These are phyloP conservation scores for Watsonalla binaria DNA, from an alignment of 2,888 invertebrate species.

Conservation along the genomic window DNA sequence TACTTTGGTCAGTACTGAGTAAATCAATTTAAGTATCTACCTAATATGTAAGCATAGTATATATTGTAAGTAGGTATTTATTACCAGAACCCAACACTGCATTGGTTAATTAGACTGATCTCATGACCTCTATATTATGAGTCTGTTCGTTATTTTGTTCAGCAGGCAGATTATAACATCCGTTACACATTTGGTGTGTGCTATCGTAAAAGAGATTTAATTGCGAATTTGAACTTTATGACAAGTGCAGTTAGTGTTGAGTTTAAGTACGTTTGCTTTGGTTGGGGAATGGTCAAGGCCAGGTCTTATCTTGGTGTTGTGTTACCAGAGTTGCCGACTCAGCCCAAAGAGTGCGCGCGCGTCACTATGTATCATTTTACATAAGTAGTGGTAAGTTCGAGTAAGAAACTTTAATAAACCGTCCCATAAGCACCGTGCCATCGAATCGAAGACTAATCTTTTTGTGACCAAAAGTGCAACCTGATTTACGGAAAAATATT, in stretches of 20 bases:
- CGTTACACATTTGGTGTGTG: slow-evolving; percentile 35
- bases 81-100: slow-evolving; percentile 2
- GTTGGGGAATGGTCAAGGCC: slow-evolving; percentile 44
- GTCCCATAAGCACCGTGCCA: too few relatives aligned
- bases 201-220: slow-evolving; percentile 5
- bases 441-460: too few relatives aligned
- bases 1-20: too few relatives aligned
- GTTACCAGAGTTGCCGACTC: slow-evolving; percentile 63
- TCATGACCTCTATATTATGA: slow-evolving; percentile 30
- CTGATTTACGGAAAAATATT: too few relatives aligned
- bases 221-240: slow-evolving; percentile 21
- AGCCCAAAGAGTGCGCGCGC: slow-evolving; percentile 22
- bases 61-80: too few relatives aligned
- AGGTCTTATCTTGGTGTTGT: slow-evolving; percentile 55
- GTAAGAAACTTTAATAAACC: too few relatives aligned
- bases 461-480: too few relatives aligned
- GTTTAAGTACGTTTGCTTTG: slow-evolving; percentile 8
- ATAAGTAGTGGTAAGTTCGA: not conserved
- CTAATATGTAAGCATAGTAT: not conserved
- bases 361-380: not conserved
- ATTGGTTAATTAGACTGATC: slow-evolving; percentile 28
- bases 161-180: slow-evolving; percentile 54
- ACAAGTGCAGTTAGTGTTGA: not conserved
- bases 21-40: not conserved
- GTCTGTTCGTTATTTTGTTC: slow-evolving; percentile 41